These are phyloP conservation scores for Patella caerulea DNA, from an alignment of 2,888 invertebrate species.

Conservation along the genomic window DNA sequence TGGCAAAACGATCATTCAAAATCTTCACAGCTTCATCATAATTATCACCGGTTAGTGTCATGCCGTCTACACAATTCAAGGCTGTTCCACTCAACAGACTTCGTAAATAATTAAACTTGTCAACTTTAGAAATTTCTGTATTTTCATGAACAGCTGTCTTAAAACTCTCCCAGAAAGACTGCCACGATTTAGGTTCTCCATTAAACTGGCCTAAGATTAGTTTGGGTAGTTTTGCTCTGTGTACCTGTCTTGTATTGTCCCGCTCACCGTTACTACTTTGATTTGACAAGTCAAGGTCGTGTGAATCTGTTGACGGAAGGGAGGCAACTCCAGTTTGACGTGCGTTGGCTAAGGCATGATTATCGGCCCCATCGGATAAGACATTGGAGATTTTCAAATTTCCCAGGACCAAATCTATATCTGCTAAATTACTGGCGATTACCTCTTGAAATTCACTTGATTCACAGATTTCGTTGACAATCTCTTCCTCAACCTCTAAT, in stretches of 20 bases:
- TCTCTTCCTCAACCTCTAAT: neutral
- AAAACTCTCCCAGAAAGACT: neutral
- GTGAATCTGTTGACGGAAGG: too few species aligned
- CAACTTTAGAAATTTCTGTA: neutral
- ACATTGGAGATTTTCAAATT: too few species aligned
- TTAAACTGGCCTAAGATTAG: neutral
- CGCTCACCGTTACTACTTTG: too few species aligned
- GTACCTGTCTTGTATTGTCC: too few species aligned
- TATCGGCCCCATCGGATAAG: too few species aligned
- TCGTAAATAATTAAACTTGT: constrained; percentile 1
- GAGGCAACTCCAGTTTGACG: too few species aligned
- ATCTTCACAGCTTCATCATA: constrained; percentile 3
- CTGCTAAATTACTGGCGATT: neutral
- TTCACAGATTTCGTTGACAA: neutral
- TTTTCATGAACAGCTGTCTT: neutral
- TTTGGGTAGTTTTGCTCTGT: neutral
- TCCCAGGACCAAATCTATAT: too few species aligned
- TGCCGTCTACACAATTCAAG: neutral
- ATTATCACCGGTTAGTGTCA: neutral
- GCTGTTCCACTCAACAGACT: neutral
- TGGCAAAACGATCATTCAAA: neutral
- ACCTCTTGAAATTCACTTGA: neutral
- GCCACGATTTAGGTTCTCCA: neutral
- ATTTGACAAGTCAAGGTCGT: too few species aligned
- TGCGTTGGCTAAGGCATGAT: too few species aligned